These are phyloP conservation scores for Drosophila diplacantha DNA, from an alignment of 2,888 invertebrate genomes.

Conservation along the genomic window DNA sequence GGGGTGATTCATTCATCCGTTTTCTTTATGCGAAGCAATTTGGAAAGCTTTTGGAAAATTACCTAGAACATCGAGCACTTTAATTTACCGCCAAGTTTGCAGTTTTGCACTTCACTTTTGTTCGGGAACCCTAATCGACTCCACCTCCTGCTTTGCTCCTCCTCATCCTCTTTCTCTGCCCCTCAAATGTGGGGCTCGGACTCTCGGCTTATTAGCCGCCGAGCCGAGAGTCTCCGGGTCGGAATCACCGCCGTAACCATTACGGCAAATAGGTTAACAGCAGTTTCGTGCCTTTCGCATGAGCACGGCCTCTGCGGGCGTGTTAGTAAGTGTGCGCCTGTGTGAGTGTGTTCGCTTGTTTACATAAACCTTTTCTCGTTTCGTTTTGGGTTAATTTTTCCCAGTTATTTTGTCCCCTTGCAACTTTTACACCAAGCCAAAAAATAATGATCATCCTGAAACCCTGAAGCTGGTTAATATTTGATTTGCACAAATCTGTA, in stretches of 20 bases:
- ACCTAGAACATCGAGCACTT: slow-evolving; percentile 29
- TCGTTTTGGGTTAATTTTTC: slow-evolving; percentile 37
- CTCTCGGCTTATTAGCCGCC: slow-evolving; percentile 42
- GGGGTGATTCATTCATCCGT: slow-evolving; percentile 32
- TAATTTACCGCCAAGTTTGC: slow-evolving; percentile 32
- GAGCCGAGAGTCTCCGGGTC: slow-evolving; percentile 39
- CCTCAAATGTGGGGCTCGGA: slow-evolving; percentile 30
- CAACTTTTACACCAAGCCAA: slow-evolving; percentile 14
- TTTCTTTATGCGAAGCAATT: slow-evolving; percentile 24
- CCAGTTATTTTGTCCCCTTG: slow-evolving; percentile 33
- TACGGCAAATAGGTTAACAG: slow-evolving; percentile 72
- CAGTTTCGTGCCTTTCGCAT: slow-evolving; percentile 68
- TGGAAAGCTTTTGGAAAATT: slow-evolving; percentile 9
- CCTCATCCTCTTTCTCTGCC: not conserved
- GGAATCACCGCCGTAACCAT: slow-evolving; percentile 54
- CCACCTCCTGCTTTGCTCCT: not conserved
- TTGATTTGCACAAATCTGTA: not conserved
- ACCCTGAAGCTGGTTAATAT: not conserved
- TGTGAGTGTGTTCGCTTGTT: slow-evolving; percentile 45
- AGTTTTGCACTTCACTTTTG: slow-evolving; percentile 24
- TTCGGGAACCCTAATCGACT: slow-evolving; percentile 29
- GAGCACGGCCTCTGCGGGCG: slow-evolving; percentile 37
- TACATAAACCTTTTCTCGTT: slow-evolving; percentile 66
- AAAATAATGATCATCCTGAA: slow-evolving; percentile 4
- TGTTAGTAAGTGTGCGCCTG: slow-evolving; percentile 18